Evolutionary conservation across 2,797 vertebrate species (phyloP), one percentile per base, ranked within the genome.

Genomic region (Champsocephalus esox): DNA sequence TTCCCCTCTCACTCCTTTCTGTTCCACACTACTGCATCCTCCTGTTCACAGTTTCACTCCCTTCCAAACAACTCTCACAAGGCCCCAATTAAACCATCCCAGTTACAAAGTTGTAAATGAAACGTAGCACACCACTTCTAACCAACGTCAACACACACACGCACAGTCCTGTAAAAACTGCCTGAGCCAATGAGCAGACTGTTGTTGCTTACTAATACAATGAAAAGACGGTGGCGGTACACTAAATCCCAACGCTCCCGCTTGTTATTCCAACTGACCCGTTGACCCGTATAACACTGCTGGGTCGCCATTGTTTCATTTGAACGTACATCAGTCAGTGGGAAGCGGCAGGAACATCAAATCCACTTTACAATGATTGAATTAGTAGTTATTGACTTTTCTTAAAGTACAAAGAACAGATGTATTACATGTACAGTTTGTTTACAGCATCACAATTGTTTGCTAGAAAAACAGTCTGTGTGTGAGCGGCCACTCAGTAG

Each of bases 241-340:
- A 70, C 70, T 77, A 81, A 89, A 90, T 88, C 80, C 83, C 75
- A 63, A 72, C 48, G 66, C 66, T 80, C 61, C 66, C 38, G 17
- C 54, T 83, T 87, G 77, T 90, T 88, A 75, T 87, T 90, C 77
- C 78, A 77, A 1, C 66, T 85, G 81, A 87, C 77, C 82, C 62
- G 24, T 34, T 84, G 85, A 84, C 71, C 85, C 11, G 44, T 43
- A 13, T 38, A 67, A 43, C 69, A 51, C 69, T 21, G 49, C 63
- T 66, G 58, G 4, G 68, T 66, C 56, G 51, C 74, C 55, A 17
- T 48, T 80, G 83, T 84, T 88, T 75, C 32, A 77, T 83, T 50
- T 77, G 44, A 77, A 68, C 70, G 67, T 57, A 28, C 66, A 34
- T 28, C 65, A 64, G 74, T 76, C n/a, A 17, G 50, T 75, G 59